Base-by-base conservation (phyloP, 2,888 invertebrate genomes). In the Ceriagrion tenellum region DNA sequence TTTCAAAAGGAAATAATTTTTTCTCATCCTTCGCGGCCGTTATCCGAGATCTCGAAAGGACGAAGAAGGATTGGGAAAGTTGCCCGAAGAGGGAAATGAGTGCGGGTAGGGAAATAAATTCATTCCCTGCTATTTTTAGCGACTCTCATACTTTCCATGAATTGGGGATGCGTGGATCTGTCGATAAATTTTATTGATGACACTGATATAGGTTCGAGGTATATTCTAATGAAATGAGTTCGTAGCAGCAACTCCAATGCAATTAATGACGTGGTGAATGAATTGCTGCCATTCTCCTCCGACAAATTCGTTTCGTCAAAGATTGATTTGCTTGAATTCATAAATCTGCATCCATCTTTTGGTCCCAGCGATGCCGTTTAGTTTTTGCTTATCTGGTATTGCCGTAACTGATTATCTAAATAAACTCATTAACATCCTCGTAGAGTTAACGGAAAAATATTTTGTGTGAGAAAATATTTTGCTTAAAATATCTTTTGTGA, bases 71-170 rank as follows among this genome's bases (percentile, higher is more conserved):
- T 35, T 20, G 69, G 55, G 26, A 69, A 63, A 74, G 93, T 91
- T 90, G 35, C 10, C 12, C 90, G 23, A 20, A 12, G 6, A 30
- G 30, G 81, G 81, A 81, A 35, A 93, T 12, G 69, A 23, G 40
- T n/a, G n/a, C 40, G 10, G 47, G 4, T 55, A 30, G 55, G 55
- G 47, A 47, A 69, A 69, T 35, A 55, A 93, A 74, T 69, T 69
- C 35, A 59, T 59, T 55, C 30, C 40, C 55, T 81, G 69, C 16
- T 93, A 93, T 93, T 74, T 93, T 55, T 55, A 16, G 91, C 40
- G 10, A 69, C 3, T 13, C 26, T 47, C 47, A 23, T 47, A 69
- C 47, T 93, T 47, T 47, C 47, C 3, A 56, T 40, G 93, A 47
- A 12, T 93, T 35, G 18, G 74, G 16, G 16, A 81, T 35, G 35